Conservation (phyloP, 2,888 invertebrate species). For the Machimus rusticus region DNA sequence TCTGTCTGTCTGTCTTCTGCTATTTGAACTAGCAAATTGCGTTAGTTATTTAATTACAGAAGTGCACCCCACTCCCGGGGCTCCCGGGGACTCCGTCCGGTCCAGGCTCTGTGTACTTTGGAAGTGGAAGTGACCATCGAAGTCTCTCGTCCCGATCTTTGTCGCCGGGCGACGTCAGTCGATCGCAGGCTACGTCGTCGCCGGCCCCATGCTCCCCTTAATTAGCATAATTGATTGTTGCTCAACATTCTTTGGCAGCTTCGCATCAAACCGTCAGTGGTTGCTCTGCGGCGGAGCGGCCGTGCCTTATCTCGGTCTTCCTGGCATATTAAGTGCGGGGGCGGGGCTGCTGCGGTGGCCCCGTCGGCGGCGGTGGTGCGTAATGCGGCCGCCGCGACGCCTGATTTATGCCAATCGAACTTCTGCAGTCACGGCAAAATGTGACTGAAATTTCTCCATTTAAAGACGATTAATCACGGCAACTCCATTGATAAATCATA, state of each 20-base stretch:
- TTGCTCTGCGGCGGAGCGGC: not conserved
- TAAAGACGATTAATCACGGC: not conserved
- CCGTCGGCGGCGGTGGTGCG: not conserved
- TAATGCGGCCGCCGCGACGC: not conserved
- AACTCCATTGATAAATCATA: not conserved
- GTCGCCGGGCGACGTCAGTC: not conserved
- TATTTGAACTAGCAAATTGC: conserved; percentile 7
- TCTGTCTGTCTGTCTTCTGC: not conserved
- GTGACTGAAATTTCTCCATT: not conserved
- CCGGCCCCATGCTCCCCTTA: not conserved
- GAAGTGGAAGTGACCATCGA: not conserved
- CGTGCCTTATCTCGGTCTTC: not conserved
- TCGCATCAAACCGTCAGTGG: not conserved
- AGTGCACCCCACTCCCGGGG: not conserved
- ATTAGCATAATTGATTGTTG: conserved; percentile 23
- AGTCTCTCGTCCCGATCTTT: not conserved
- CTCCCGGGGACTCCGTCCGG: not conserved
- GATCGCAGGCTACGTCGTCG: not conserved
- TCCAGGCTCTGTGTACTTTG: not conserved
- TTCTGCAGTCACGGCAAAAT: not conserved
- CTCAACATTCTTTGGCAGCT: conserved; percentile 10
- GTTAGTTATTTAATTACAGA: conserved; percentile 17
- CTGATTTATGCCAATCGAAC: not conserved
- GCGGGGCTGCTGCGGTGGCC: not conserved
- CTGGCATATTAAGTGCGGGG: not conserved